Conservation (phyloP, 2,113 vertebrate species). For the Myiagra hebetior region DNA sequence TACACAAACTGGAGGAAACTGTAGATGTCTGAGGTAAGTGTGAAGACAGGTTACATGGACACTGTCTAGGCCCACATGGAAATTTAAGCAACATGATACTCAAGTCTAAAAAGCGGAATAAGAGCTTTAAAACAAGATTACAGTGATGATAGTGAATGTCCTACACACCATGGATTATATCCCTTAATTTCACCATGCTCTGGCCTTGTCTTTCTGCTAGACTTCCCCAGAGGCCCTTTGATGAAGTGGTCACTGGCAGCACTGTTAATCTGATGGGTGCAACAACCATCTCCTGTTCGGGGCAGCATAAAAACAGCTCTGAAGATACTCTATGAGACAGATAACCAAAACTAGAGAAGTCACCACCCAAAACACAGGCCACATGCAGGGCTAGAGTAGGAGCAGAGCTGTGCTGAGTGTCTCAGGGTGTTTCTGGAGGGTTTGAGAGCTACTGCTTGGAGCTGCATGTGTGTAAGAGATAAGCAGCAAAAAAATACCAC, state of each 20-base stretch:
- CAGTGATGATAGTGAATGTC: background rate
- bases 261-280: background rate
- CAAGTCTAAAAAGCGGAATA: background rate
- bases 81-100: background rate
- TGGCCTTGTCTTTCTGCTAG: background rate
- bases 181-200: background rate
- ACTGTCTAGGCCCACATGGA: fast-evolving
- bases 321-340: background rate
- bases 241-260: background rate
- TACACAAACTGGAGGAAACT: background rate
- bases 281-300: background rate
- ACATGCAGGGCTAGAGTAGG: fast-evolving
- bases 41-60: background rate
- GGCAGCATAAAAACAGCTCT: background rate
- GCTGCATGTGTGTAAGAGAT: background rate
- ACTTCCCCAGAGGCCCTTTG: background rate
- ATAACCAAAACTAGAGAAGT: background rate
- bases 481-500: background rate
- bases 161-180: background rate
- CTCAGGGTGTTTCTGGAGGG: background rate
- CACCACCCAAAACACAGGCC: background rate
- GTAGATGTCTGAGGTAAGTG: background rate
- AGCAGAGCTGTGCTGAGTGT: background rate
- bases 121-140: background rate
- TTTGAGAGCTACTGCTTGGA: background rate